Percentiles rank a stretch among this genome's conserved stretches.
Conservation (phyloP, 2,113 vertebrate species). For the Carassius carassius region DNA sequence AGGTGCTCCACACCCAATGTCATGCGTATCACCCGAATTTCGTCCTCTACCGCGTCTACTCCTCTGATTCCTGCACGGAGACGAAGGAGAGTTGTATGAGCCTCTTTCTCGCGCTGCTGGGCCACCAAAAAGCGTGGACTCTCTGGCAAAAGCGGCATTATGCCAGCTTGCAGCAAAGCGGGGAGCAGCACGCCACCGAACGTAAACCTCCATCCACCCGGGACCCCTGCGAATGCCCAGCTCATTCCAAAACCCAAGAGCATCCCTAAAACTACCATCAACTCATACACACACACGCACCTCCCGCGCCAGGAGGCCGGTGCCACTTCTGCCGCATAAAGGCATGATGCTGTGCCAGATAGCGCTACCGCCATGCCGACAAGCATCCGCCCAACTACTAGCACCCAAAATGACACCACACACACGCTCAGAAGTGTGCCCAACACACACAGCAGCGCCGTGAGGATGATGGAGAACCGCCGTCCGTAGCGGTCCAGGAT, state of each 20-base stretch:
- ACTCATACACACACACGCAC: conserved; percentile 90
- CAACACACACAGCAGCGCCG: conserved; percentile 79
- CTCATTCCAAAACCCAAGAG: conserved; percentile 90
- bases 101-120: conserved; percentile 80
- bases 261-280: conserved; percentile 91
- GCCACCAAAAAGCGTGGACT: conserved; percentile 92
- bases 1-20: conserved; percentile 88
- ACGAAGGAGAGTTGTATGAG: conserved; percentile 79
- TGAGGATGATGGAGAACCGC: conserved; percentile 82
- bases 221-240: conserved; percentile 80
- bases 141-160: conserved; percentile 86
- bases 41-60: conserved; percentile 68
- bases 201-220: conserved; percentile 88
- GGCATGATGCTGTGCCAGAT: conserved; percentile 87
- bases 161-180: conserved; percentile 82
- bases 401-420: conserved; percentile 74
- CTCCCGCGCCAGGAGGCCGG: conserved; percentile 87
- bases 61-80: conserved; percentile 70
- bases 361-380: conserved; percentile 89
- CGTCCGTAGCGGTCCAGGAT: conserved; percentile 90
- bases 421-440: conserved; percentile 81
- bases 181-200: conserved; percentile 86
- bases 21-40: conserved; percentile 83
- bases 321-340: conserved; percentile 93
- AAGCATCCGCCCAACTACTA: conserved; percentile 82